A percentile compares a stretch with the other conserved stretches of the same genome.
These are phyloP conservation scores for Trachelus iudaicus DNA, from an alignment of 2,888 invertebrate species.

Conservation along the genomic window DNA sequence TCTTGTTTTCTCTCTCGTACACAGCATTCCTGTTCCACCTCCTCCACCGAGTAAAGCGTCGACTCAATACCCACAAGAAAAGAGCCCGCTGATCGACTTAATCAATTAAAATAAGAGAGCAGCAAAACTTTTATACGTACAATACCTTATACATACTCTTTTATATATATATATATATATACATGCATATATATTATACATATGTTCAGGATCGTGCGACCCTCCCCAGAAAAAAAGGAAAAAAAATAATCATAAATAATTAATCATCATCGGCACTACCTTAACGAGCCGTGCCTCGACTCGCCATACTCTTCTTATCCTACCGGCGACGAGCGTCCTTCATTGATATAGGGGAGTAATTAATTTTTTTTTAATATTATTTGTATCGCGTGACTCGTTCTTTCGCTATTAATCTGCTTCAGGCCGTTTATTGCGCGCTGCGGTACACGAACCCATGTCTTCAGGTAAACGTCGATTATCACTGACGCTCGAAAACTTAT, in stretches of 20 bases:
- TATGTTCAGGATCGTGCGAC: neutral
- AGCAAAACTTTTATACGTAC: neutral
- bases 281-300: neutral
- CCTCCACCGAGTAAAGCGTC: neutral
- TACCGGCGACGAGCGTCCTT: neutral
- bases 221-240: neutral
- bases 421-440: neutral
- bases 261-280: neutral
- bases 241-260: neutral
- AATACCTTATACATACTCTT: neutral
- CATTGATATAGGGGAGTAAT: neutral
- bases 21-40: neutral
- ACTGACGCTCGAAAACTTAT: neutral
- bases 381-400: neutral
- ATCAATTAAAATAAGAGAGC: neutral
- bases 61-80: neutral
- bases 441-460: neutral
- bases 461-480: neutral
- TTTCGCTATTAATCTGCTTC: neutral
- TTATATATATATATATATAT: neutral
- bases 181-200: neutral
- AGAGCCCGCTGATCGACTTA: neutral
- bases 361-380: neutral
- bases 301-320: neutral
- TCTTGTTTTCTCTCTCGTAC: neutral